These are phyloP conservation scores for Trichacis sp. DNA, from an alignment of 2,888 invertebrate species.

Conservation along the genomic window DNA sequence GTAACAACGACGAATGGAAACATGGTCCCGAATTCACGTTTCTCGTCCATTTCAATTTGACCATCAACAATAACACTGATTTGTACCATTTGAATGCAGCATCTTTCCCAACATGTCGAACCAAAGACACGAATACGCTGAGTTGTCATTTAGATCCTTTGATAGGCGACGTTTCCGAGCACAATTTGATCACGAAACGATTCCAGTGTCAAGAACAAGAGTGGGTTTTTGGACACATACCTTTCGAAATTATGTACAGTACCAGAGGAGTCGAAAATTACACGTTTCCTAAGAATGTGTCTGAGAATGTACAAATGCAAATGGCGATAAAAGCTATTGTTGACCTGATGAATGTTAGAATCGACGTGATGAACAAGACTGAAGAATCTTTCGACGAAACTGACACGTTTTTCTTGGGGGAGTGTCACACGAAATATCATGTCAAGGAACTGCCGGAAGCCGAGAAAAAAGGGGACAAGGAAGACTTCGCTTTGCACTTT, in stretches of 20 bases:
- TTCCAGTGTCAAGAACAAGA: constrained; percentile 4
- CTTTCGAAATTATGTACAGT: neutral
- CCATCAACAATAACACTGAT: neutral
- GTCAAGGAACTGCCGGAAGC: neutral
- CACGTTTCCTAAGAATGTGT: neutral
- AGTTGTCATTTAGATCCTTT: neutral
- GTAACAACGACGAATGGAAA: neutral
- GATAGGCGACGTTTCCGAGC: neutral
- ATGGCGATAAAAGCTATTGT: neutral
- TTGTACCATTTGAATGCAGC: neutral
- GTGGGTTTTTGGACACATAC: neutral
- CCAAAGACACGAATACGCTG: neutral
- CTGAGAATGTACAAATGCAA: neutral
- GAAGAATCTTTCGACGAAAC: neutral
- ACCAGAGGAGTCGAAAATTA: neutral
- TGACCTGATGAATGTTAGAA: neutral
- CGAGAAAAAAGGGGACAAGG: neutral
- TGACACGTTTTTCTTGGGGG: neutral
- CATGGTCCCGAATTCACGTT: constrained; percentile 3
- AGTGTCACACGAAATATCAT: neutral
- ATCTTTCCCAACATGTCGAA: constrained; percentile 2
- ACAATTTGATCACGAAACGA: neutral
- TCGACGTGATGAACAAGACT: neutral
- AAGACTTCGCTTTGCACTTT: neutral
- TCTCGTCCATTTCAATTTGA: constrained; percentile 1